Evolutionary conservation across 2,888 invertebrate genomes (phyloP).

Genomic region (Limnephilus auricula): DNA sequence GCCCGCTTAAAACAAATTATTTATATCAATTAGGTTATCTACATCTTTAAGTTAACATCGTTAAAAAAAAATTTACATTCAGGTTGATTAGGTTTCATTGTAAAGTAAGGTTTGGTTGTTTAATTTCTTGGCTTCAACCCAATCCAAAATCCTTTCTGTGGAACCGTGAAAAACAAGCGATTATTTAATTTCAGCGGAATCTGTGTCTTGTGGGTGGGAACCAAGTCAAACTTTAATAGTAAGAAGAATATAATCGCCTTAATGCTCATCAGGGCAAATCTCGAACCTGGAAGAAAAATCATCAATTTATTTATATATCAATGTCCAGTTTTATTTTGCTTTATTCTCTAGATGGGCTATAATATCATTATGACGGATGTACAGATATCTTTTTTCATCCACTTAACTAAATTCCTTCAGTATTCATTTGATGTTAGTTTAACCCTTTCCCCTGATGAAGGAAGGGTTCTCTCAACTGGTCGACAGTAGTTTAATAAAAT

Average conservation of each 20-base stretch:
- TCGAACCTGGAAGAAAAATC: conserved; percentile 56
- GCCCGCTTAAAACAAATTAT: too few relatives aligned
- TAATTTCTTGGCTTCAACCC: conserved; percentile 57
- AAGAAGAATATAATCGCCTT: conserved; percentile 60
- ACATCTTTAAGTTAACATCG: too few relatives aligned
- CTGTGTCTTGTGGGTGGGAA: conserved; percentile 51
- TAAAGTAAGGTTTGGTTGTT: not conserved
- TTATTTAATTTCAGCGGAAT: conserved; percentile 54
- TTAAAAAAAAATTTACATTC: not conserved
- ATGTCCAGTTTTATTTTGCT: not conserved
- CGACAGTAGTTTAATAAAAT: too few relatives aligned
- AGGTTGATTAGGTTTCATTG: not conserved
- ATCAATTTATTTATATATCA: not conserved
- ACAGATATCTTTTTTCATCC: not conserved
- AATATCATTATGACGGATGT: not conserved
- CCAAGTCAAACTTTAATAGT: conserved; percentile 60
- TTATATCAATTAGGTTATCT: too few relatives aligned
- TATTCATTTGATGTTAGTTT: too few relatives aligned
- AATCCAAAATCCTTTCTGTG: conserved; percentile 60
- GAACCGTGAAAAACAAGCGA: conserved; percentile 33
- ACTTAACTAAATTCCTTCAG: too few relatives aligned
- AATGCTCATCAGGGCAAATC: conserved; percentile 61
- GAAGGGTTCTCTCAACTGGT: too few relatives aligned
- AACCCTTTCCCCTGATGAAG: too few relatives aligned
- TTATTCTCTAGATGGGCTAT: too few relatives aligned